A percentile compares a stretch with the other conserved stretches of the same genome.
phyloP scores from a whole-genome alignment of 2,888 invertebrate genomes.

The Cremastinae sp. region DNA sequence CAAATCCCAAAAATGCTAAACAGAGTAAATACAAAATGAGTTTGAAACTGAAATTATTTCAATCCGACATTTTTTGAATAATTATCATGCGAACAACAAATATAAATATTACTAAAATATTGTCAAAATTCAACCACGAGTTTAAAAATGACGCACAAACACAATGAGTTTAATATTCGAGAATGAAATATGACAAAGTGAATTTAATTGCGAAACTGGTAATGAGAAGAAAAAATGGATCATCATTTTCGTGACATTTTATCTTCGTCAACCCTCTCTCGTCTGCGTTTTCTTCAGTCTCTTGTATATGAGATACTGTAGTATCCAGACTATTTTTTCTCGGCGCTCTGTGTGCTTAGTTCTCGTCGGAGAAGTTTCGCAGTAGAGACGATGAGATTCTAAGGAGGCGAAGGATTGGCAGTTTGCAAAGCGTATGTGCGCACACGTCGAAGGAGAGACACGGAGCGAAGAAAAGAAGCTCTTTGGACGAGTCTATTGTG shows the following conservation, averaged over 20 bases:
- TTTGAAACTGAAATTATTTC: no score
- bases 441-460: background rate
- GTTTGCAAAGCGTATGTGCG: background rate
- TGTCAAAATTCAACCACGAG: no score
- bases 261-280: slow-evolving; percentile 19
- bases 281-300: background rate
- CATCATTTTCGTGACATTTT: slow-evolving; percentile 10
- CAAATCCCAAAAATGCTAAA: no score
- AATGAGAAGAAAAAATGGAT: slow-evolving; percentile 30
- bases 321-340: background rate
- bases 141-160: no score
- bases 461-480: slow-evolving; percentile 22
- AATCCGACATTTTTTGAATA: no score
- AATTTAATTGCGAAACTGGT: background rate
- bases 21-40: no score
- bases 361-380: slow-evolving; percentile 23
- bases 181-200: background rate
- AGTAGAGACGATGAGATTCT: background rate
- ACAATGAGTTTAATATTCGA: no score
- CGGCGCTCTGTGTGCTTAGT: background rate
- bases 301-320: background rate
- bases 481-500: slow-evolving; percentile 29
- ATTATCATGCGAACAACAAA: no score
- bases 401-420: slow-evolving; percentile 10
- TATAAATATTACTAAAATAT: no score